Evolutionary conservation across 37 sponge, comb jelly and placozoan species (phyloP).

Genomic region (Corticium candelabrum): DNA sequence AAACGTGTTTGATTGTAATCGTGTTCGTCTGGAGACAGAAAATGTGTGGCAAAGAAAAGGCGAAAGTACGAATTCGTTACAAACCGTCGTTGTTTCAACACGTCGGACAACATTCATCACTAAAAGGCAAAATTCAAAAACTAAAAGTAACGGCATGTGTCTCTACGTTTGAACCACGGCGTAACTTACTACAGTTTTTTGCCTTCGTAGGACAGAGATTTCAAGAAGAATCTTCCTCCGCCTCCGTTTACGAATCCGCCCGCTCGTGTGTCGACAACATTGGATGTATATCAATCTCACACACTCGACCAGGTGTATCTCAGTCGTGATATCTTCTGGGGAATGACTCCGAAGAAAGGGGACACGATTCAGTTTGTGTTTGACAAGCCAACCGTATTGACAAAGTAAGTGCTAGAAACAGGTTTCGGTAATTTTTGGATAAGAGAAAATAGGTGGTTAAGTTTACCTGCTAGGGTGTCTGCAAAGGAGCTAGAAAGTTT

Average conservation of each 20-base stretch:
- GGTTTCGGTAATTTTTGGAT: too few relatives aligned
- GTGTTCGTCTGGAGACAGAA: not conserved
- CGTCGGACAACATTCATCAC: constrained; percentile 17
- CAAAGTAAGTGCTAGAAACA: constrained; percentile 3
- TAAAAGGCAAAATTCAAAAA: constrained; percentile 12
- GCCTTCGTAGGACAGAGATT: not conserved
- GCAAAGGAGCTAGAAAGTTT: too few relatives aligned
- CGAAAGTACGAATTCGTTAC: not conserved
- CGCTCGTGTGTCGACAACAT: not conserved
- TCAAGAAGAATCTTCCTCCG: not conserved
- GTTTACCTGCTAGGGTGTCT: too few relatives aligned
- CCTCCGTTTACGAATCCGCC: constrained; percentile 5
- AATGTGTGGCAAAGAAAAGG: not conserved
- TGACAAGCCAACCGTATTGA: not conserved
- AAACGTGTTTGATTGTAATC: not conserved
- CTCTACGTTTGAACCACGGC: not conserved
- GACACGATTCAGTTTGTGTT: not conserved
- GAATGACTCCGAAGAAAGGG: not conserved
- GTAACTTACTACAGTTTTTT: not conserved
- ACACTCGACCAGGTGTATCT: constrained; percentile 7
- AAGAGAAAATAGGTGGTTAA: too few relatives aligned
- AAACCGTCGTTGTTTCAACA: constrained; percentile 21
- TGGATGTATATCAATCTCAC: not conserved
- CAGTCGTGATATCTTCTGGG: constrained; percentile 13
- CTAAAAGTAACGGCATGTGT: not conserved